These are phyloP conservation scores for Drosophila rubida DNA, from an alignment of 2,888 invertebrate genomes.

Conservation along the genomic window DNA sequence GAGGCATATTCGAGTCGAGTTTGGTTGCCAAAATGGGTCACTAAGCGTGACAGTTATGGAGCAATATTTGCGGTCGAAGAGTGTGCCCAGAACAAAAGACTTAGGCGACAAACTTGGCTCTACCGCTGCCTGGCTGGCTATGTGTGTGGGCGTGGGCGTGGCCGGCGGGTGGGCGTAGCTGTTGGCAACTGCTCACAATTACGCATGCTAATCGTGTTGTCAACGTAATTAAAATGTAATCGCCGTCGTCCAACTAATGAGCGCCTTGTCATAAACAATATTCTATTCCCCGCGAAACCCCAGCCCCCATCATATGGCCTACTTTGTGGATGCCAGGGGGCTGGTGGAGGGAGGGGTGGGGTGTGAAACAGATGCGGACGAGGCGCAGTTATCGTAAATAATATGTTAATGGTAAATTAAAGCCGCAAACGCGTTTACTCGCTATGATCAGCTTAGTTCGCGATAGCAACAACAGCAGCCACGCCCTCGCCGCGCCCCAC, in stretches of 20 bases:
- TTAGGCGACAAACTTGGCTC: conserved; percentile 60
- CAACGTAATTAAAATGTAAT: conserved; percentile 79
- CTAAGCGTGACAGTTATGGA: conserved; percentile 75
- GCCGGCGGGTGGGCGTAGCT: conserved; percentile 17
- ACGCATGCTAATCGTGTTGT: conserved; percentile 77
- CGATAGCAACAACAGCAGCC: conserved; percentile 19
- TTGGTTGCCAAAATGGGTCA: conserved; percentile 70
- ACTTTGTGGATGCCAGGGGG: too few species aligned
- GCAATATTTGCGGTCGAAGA: conserved; percentile 62
- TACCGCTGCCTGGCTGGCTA: conserved; percentile 1
- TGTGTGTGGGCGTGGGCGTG: conserved; percentile 20
- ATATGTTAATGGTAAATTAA: conserved; percentile 77
- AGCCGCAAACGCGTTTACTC: conserved; percentile 71
- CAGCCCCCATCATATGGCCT: neutral
- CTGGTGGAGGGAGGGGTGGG: neutral
- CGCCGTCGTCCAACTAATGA: conserved; percentile 66
- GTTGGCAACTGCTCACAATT: conserved; percentile 57
- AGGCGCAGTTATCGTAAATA: conserved; percentile 65
- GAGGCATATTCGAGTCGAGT: conserved; percentile 30
- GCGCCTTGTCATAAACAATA: conserved; percentile 67
- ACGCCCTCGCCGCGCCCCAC: neutral
- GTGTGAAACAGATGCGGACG: conserved; percentile 13
- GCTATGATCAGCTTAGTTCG: conserved; percentile 33
- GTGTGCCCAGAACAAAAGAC: conserved; percentile 67
- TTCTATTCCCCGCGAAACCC: conserved; percentile 1